Evolutionary conservation across 2,113 vertebrate species (phyloP).

Genomic region (Anas platyrhynchos): DNA sequence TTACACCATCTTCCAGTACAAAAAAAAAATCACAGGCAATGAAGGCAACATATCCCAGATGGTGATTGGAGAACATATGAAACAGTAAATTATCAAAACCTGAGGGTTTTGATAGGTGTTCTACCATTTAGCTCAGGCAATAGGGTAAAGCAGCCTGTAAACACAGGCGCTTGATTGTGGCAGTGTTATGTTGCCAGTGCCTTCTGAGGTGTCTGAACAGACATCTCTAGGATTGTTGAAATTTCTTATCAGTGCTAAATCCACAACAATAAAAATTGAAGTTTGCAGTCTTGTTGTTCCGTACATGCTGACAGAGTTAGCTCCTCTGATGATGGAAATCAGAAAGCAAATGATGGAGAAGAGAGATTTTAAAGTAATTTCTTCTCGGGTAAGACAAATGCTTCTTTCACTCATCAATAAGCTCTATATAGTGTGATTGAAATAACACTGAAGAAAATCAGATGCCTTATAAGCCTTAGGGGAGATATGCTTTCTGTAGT

Average conservation of each 20-base stretch:
- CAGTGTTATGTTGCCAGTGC: background rate
- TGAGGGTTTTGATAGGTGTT: background rate
- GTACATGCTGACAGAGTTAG: background rate
- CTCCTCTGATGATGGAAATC: conserved; percentile 38
- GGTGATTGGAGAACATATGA: background rate
- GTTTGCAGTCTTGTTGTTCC: background rate
- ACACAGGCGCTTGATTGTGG: background rate
- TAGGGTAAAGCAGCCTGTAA: background rate
- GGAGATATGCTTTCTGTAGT: conserved; percentile 56
- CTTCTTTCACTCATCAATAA: conserved; percentile 55
- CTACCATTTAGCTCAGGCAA: background rate
- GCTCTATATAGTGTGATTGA: conserved; percentile 16
- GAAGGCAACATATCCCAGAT: background rate
- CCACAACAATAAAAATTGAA: background rate
- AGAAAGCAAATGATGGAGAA: conserved; percentile 4
- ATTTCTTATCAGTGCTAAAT: background rate
- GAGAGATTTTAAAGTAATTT: conserved; percentile 34
- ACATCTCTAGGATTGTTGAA: background rate
- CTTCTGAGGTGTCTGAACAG: background rate
- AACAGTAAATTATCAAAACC: background rate
- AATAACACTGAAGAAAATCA: conserved; percentile 65
- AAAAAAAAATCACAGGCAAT: background rate
- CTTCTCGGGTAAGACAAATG: conserved; percentile 43
- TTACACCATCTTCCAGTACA: background rate
- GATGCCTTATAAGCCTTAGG: conserved; percentile 60